These are phyloP conservation scores for Caenorhabditis panamensis DNA, from an alignment of 2,888 invertebrate species.

Conservation along the genomic window DNA sequence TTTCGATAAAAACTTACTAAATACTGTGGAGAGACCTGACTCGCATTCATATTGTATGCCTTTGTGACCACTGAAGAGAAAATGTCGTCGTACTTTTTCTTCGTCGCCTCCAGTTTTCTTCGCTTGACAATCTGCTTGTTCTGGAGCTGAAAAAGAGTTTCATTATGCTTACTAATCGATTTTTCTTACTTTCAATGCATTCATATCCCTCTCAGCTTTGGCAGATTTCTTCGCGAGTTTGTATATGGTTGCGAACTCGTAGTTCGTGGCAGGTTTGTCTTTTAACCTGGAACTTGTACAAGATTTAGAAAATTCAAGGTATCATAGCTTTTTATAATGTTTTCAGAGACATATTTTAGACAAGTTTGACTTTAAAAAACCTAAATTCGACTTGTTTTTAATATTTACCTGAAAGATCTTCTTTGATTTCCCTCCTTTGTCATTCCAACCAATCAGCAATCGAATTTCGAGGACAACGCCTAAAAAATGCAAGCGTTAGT, in stretches of 20 bases:
- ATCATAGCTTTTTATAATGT: too few relatives aligned
- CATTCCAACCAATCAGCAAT: conserved; percentile 14
- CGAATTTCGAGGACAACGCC: conserved; percentile 1
- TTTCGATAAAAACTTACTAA: conserved; percentile 4
- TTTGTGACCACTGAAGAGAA: conserved; percentile 39
- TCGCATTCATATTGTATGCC: conserved; percentile 18
- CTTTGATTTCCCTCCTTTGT: conserved; percentile 6
- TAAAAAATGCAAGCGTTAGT: too few relatives aligned
- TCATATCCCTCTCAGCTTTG: too few relatives aligned
- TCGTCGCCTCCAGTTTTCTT: background rate
- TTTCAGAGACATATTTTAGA: too few relatives aligned
- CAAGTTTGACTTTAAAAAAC: too few relatives aligned
- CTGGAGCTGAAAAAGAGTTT: background rate
- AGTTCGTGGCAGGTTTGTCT: conserved; percentile 34
- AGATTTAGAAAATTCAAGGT: too few relatives aligned
- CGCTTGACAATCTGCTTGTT: too few relatives aligned
- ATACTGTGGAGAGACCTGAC: conserved; percentile 7
- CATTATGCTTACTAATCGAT: too few relatives aligned
- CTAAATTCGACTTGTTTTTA: background rate
- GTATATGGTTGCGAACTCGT: too few relatives aligned
- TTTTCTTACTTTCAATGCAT: too few relatives aligned
- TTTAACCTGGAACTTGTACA: conserved; percentile 32
- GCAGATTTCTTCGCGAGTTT: conserved; percentile 24
- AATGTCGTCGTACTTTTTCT: conserved; percentile 49
- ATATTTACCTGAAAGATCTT: conserved; percentile 42